These are phyloP conservation scores for Sphaerophoria taeniata DNA, from an alignment of 2,888 invertebrate genomes.

Conservation along the genomic window DNA sequence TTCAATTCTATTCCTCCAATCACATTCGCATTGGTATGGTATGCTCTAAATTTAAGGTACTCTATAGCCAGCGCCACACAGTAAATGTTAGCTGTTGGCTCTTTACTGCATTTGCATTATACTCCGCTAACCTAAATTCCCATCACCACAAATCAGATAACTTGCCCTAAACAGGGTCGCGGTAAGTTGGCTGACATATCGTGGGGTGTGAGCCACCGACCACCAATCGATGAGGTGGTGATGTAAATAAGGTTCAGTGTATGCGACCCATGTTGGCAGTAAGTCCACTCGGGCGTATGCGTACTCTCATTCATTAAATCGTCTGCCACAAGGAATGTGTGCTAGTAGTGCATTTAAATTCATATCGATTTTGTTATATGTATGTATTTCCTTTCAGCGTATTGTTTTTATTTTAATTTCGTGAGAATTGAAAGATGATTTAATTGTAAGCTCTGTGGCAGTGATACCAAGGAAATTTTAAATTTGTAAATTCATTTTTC, in stretches of 20 bases:
- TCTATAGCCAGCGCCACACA: slow-evolving; percentile 14
- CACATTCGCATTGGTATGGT: slow-evolving; percentile 69
- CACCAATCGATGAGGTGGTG: slow-evolving; percentile 12
- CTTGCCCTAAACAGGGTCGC: slow-evolving; percentile 60
- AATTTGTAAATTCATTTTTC: too few relatives aligned
- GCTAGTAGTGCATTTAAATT: slow-evolving; percentile 63
- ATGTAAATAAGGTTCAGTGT: background rate
- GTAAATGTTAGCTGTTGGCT: slow-evolving; percentile 39
- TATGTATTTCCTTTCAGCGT: slow-evolving; percentile 42
- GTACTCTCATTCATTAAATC: slow-evolving; percentile 71
- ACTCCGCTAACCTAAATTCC: slow-evolving; percentile 68
- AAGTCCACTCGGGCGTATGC: slow-evolving; percentile 67
- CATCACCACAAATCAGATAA: slow-evolving; percentile 69
- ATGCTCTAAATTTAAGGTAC: slow-evolving; percentile 64
- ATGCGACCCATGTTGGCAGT: slow-evolving; percentile 12
- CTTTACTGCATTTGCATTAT: slow-evolving; percentile 36
- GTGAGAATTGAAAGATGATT: background rate
- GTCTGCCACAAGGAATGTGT: slow-evolving; percentile 65
- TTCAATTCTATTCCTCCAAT: slow-evolving; percentile 69
- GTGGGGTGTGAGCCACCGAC: background rate
- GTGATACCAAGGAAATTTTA: too few relatives aligned
- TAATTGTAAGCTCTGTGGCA: background rate
- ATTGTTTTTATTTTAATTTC: slow-evolving; percentile 24
- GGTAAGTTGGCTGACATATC: slow-evolving; percentile 24
- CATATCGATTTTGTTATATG: slow-evolving; percentile 60